These are phyloP conservation scores for Gryllus longicercus DNA, from an alignment of 2,888 invertebrate species.

Conservation along the genomic window DNA sequence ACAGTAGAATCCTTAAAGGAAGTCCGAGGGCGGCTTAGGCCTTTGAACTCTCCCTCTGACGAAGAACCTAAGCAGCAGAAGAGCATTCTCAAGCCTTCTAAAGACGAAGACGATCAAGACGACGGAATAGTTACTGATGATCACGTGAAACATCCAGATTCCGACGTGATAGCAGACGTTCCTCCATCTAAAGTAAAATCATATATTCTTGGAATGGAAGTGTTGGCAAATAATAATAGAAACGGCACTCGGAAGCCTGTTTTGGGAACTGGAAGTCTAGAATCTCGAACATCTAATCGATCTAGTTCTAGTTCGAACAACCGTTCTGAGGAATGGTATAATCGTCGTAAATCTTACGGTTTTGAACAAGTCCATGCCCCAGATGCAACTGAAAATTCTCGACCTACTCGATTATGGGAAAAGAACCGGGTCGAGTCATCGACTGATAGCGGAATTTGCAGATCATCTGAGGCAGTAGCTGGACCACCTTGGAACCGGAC, in stretches of 20 bases:
- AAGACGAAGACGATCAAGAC: constrained; percentile 44
- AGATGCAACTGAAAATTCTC: background rate
- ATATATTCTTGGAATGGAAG: constrained; percentile 51
- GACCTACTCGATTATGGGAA: constrained; percentile 23
- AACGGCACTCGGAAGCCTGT: constrained; percentile 43
- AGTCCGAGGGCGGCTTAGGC: constrained; percentile 56
- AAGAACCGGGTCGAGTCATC: constrained; percentile 49
- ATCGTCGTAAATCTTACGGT: constrained; percentile 72
- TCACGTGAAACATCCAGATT: constrained; percentile 34
- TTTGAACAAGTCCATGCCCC: constrained; percentile 57
- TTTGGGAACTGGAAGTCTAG: constrained; percentile 50
- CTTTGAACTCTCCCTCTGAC: constrained; percentile 45
- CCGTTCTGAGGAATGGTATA: constrained; percentile 66
- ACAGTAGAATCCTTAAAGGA: constrained; percentile 60
- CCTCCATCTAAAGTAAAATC: constrained; percentile 46
- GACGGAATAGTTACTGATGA: constrained; percentile 52
- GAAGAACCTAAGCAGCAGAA: constrained; percentile 19
- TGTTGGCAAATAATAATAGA: constrained; percentile 43
- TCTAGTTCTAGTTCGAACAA: constrained; percentile 47
- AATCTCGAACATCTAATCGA: constrained; percentile 49
- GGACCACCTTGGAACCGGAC: constrained; percentile 41
- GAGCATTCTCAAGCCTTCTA: constrained; percentile 25
- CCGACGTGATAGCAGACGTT: constrained; percentile 38
- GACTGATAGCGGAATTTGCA: constrained; percentile 72
- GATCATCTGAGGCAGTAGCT: constrained; percentile 64